Evolutionary conservation across 2,797 vertebrate genomes (phyloP).

Genomic region (Lates japonicus): DNA sequence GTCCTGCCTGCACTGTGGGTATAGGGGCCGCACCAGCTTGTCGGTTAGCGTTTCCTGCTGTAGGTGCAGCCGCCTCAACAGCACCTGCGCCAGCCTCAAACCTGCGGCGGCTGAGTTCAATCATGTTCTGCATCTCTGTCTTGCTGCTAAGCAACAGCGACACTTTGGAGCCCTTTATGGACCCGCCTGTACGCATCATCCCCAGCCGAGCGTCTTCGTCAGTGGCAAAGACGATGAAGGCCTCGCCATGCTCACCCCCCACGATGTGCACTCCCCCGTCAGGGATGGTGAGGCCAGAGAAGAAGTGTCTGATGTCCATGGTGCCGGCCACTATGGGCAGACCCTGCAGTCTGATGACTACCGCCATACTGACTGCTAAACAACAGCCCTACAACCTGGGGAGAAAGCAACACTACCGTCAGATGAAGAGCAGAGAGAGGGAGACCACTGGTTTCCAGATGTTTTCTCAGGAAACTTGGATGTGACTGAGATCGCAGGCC

Average conservation of each 20-base stretch:
- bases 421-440: constrained; percentile 83
- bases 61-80: constrained; percentile 85
- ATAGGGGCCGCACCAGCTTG: constrained; percentile 86
- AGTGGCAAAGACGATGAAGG: constrained; percentile 99
- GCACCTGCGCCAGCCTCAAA: constrained; percentile 92
- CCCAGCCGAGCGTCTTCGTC: constrained; percentile 99
- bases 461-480: constrained; percentile 35
- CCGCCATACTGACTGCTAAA: constrained; percentile 97
- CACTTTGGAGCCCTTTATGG: constrained; percentile 99
- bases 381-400: constrained; percentile 93
- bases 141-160: constrained; percentile 98
- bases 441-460: constrained; percentile 72
- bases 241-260: constrained; percentile 99
- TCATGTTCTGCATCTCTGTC: constrained; percentile 99
- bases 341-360: constrained; percentile 99
- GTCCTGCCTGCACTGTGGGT: constrained; percentile 82
- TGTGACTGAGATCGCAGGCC: background rate
- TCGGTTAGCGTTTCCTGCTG: constrained; percentile 90
- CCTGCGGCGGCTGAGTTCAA: constrained; percentile 98
- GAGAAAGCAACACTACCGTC: constrained; percentile 96
- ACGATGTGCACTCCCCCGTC: constrained; percentile 99
- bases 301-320: constrained; percentile 99
- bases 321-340: constrained; percentile 99
- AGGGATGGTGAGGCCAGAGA: constrained; percentile 99
- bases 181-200: constrained; percentile 99